Percentiles rank a stretch among this genome's conserved stretches.
Evolutionary conservation across 2,888 invertebrate species (phyloP).

Genomic region (Tanypteryx hageni): DNA sequence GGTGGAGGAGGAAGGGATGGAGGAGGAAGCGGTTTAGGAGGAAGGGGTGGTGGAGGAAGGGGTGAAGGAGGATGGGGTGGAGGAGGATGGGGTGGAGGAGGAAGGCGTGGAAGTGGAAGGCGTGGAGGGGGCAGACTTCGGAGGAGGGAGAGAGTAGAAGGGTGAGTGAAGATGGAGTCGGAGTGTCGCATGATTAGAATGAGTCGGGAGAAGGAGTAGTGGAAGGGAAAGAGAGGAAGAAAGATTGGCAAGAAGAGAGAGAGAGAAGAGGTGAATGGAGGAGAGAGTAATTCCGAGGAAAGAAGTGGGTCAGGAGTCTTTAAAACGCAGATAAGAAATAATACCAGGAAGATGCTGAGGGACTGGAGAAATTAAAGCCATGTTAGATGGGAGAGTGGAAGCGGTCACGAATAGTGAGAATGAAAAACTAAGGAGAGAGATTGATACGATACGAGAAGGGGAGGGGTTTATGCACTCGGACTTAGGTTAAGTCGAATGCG

Average conservation of each 20-base stretch:
- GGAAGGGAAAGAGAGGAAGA: neutral
- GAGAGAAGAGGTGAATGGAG: neutral
- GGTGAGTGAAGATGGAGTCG: neutral
- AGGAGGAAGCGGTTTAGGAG: neutral
- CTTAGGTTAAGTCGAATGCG: too few species aligned
- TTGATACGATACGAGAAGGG: neutral
- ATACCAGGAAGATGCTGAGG: neutral
- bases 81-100: neutral
- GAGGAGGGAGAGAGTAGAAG: neutral
- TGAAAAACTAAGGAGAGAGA: neutral
- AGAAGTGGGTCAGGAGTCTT: slow-evolving; percentile 58
- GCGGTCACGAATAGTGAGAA: neutral
- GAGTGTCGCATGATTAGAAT: neutral
- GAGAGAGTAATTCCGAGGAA: neutral
- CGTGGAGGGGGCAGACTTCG: neutral
- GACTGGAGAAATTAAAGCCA: slow-evolving; percentile 44
- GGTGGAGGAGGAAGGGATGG: neutral
- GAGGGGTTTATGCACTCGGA: neutral
- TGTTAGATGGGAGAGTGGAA: slow-evolving; percentile 9
- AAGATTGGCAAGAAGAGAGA: too few species aligned
- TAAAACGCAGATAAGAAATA: slow-evolving; percentile 44
- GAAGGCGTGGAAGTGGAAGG: too few species aligned
- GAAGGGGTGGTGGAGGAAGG: neutral
- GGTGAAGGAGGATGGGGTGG: neutral
- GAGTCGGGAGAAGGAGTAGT: neutral